Base-by-base conservation (phyloP, 2,113 vertebrate species). In the Reinhardtius hippoglossoides region DNA sequence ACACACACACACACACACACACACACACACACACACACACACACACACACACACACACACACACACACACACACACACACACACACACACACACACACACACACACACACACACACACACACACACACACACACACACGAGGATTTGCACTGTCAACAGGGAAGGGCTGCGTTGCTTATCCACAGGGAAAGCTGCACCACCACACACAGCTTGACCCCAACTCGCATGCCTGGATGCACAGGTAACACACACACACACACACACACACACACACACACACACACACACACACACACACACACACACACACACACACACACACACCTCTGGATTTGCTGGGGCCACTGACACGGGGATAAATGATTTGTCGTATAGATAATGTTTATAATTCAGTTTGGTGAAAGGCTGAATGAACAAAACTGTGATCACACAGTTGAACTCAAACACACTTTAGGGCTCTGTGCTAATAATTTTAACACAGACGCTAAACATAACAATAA, bases 91-190 rank as follows among this genome's bases (percentile, higher is more conserved):
- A 31, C 69, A 31, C 57, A 26, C 0, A 0, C 71, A 44, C 13
- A 74, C 58, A 67, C 52, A 76, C 64, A 73, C 66, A 44, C n/a
- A 54, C 59, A 70, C 74, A 69, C 73, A 66, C 26, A 64, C 66
- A 50, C 60, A 50, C 74, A 65, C 52, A 71, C 71, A 84, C 48
- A 58, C 71, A 65, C 62, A 42, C 74, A 93, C 90, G 90, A 93
- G 93, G 90, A 93, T 94, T 93, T 89, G 67, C 55, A 59, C 71
- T 69, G 73, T 81, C 75, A 84, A 88, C 71, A 84, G 69, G 69
- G 71, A 80, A 66, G 74, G 83, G 46, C 77, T 62, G 70, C 37
- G 44, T 69, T 44, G 46, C 76, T 89, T 79, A 88, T 86, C 86
- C 77, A 31, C 50, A 76, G 61, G 64, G 71, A 78, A 82, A 81